These are phyloP conservation scores for Myodes glareolus DNA, from an alignment of 2,113 vertebrate species.

Conservation along the genomic window DNA sequence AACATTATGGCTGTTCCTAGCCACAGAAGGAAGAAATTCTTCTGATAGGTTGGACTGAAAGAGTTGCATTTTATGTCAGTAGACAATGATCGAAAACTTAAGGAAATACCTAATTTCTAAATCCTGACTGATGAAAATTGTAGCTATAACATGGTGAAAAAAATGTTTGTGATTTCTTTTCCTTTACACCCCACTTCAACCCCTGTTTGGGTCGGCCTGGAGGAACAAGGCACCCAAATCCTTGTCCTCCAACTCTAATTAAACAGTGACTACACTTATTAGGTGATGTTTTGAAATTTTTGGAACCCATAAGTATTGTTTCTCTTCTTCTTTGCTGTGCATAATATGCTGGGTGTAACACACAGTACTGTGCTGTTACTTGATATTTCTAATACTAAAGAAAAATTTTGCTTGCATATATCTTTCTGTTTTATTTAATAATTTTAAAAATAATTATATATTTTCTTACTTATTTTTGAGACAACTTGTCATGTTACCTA, in stretches of 20 bases:
- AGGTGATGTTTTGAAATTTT: neutral
- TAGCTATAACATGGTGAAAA: neutral
- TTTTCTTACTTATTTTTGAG: neutral
- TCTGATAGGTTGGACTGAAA: neutral
- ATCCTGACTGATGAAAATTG: neutral
- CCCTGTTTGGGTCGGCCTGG: neutral
- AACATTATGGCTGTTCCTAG: neutral
- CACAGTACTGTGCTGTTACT: neutral
- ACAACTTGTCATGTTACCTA: neutral
- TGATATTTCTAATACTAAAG: neutral
- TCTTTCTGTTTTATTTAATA: neutral
- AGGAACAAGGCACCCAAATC: neutral
- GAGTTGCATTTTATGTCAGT: neutral
- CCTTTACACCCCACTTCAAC: neutral
- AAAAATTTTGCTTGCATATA: neutral
- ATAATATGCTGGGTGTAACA: neutral
- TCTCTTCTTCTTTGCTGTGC: neutral
- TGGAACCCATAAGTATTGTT: neutral
- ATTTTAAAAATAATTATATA: neutral
- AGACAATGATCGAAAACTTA: neutral
- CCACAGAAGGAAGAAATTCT: neutral
- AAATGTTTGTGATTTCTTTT: neutral
- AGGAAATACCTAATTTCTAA: neutral
- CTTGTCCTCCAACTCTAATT: rapidly evolving
- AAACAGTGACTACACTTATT: neutral